A percentile compares a stretch with the other conserved stretches of the same genome.
Conservation (phyloP, 2,888 invertebrate species). For the Cordylochernes scorpioides region DNA sequence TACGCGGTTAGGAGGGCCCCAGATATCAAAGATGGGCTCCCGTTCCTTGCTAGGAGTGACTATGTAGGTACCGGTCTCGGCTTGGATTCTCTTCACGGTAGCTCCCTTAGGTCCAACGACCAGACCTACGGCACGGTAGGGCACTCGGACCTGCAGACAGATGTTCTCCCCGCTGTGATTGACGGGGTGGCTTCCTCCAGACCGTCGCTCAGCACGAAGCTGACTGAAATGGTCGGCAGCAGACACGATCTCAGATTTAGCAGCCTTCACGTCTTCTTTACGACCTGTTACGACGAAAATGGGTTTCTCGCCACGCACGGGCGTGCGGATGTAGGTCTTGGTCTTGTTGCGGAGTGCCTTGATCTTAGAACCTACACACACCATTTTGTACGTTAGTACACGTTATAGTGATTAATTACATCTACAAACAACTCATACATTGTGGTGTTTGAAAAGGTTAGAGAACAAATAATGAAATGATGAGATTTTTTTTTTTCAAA, state of each 20-base stretch:
- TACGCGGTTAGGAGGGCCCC: conserved; percentile 84
- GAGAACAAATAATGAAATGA: too few species aligned
- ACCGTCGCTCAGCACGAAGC: conserved; percentile 78
- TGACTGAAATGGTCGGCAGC: conserved; percentile 97
- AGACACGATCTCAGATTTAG: conserved; percentile 88
- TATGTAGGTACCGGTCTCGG: conserved; percentile 94
- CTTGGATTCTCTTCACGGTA: conserved; percentile 93
- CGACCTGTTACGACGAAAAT: conserved; percentile 96
- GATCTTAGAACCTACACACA: conserved; percentile 99
- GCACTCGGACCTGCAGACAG: conserved; percentile 78
- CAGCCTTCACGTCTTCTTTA: conserved; percentile 84
- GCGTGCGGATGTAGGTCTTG: conserved; percentile 98
- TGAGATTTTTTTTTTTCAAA: too few species aligned
- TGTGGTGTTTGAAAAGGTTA: too few species aligned
- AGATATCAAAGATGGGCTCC: conserved; percentile 85
- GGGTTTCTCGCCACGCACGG: conserved; percentile 90
- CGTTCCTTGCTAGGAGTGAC: conserved; percentile 91
- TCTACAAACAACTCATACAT: too few species aligned
- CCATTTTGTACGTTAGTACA: too few species aligned
- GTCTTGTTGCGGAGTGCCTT: conserved; percentile 97
- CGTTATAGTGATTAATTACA: too few species aligned
- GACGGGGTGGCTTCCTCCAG: too few species aligned
- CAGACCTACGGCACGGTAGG: conserved; percentile 88
- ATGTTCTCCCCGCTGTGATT: too few species aligned
- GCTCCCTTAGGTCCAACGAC: conserved; percentile 97